Conservation (phyloP, 2,888 invertebrate genomes). For the Agrypnus murinus region DNA sequence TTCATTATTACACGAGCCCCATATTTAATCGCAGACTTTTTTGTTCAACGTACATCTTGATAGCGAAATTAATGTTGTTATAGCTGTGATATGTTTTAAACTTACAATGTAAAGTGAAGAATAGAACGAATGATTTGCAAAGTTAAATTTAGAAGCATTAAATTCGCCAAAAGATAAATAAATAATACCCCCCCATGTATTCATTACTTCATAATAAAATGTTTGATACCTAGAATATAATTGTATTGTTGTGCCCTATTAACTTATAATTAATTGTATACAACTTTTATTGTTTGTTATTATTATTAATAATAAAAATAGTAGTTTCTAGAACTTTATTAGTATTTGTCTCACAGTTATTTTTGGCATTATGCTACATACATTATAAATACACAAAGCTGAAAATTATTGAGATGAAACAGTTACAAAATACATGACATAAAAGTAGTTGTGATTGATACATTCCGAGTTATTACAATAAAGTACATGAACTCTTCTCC, state of each 20-base stretch:
- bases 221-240: conserved; percentile 39
- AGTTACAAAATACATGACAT: background rate
- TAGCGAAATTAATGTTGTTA: conserved; percentile 42
- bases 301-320: no score
- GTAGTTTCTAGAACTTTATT: conserved; percentile 43
- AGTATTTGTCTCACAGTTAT: conserved; percentile 9
- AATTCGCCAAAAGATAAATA: conserved; percentile 26
- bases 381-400: conserved; percentile 15
- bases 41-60: conserved; percentile 11
- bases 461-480: conserved; percentile 78
- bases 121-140: background rate
- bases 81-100: conserved; percentile 49
- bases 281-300: conserved; percentile 45
- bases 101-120: conserved; percentile 3
- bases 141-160: conserved; percentile 16
- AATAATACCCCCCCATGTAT: conserved; percentile 18
- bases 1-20: conserved; percentile 34
- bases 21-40: conserved; percentile 46
- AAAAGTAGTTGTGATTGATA: background rate
- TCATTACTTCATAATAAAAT: conserved; percentile 11
- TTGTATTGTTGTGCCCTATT: conserved; percentile 45
- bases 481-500: conserved; percentile 91
- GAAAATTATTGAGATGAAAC: background rate
- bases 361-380: background rate
- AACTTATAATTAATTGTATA: conserved; percentile 46